Conservation (phyloP, 2,797 vertebrate species). For the Tangara arthus region DNA sequence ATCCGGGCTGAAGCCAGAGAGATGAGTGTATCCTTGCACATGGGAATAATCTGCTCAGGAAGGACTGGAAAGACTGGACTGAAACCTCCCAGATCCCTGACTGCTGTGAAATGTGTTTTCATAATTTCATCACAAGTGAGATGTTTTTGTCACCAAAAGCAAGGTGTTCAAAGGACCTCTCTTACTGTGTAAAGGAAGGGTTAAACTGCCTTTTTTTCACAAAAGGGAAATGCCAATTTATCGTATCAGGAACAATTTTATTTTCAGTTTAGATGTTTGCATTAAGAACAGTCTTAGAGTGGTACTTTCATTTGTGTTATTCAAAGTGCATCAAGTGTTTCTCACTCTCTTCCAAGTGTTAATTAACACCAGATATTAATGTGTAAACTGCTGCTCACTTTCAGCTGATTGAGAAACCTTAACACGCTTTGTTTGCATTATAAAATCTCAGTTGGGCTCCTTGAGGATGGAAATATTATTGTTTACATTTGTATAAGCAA, state of each 20-base stretch:
- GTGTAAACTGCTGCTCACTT: neutral
- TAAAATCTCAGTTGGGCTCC: neutral
- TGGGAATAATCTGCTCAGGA: neutral
- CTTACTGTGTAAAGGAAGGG: neutral
- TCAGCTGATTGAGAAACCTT: neutral
- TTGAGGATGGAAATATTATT: neutral
- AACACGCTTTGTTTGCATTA: neutral
- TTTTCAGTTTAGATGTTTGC: neutral
- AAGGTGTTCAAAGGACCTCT: neutral
- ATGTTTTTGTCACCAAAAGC: rapidly evolving
- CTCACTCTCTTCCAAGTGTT: neutral
- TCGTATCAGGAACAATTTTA: neutral
- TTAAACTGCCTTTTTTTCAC: neutral
- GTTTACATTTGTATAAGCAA: neutral
- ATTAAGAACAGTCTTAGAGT: neutral
- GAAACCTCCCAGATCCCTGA: neutral
- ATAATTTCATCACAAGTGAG: neutral
- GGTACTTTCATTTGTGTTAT: neutral
- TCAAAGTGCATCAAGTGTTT: neutral
- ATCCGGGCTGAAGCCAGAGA: neutral
- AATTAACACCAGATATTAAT: neutral
- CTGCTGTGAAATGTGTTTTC: neutral
- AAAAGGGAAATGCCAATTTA: neutral
- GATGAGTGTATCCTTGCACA: neutral
- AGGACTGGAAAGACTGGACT: neutral